Base-by-base conservation (phyloP, 2,888 invertebrate species). In the Lepidocyrtoides sp. region DNA sequence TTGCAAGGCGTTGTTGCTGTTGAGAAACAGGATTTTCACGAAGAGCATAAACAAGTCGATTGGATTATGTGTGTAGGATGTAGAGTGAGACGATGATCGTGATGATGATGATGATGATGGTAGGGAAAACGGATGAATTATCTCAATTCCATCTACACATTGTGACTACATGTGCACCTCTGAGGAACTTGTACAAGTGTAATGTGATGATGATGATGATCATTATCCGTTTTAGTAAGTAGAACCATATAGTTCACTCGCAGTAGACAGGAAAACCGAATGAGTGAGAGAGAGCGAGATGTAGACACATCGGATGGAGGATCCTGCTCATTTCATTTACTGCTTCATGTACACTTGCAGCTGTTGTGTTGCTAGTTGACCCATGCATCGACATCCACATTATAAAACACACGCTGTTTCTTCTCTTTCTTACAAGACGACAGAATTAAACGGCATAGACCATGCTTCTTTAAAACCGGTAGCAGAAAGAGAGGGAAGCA, bases 361-460 rank as follows among this genome's bases (percentile, higher is more conserved):
- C 85, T 91, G 91, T 86, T 83, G 87, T 63, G 48, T 29, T 51
- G 48, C 57, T n/a, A 41, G 84, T 90, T 90, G 90, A 90, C 84
- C 90, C 77, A 77, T 77, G 48, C 88, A 48, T 44, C 44, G 36
- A 82, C 36, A 54, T 29, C 14, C n/a, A 72, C 20, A 72, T 44
- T 44, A 72, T 72, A 44, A 44, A 72, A 26, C 23, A 48, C 72
- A 72, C 41, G 10, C 48, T 66, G 8, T 72, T 23, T 14, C 14
- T 14, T 14, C 29, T 36, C 8, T 26, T 44, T 72, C 72, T 72
- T 23, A 2, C 20, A 44, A 72, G 72, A 72, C 12, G 14, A 41
- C 0, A 3, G 26, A 41, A 32, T 32, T 4, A 69, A 41, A 72
- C 66, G 69, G 26, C 44, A 75, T n/a, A 75, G 23, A 23, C 48